phyloP scores from a whole-genome alignment of 2,888 invertebrate species.

The Rhamphomyia laevipes region DNA sequence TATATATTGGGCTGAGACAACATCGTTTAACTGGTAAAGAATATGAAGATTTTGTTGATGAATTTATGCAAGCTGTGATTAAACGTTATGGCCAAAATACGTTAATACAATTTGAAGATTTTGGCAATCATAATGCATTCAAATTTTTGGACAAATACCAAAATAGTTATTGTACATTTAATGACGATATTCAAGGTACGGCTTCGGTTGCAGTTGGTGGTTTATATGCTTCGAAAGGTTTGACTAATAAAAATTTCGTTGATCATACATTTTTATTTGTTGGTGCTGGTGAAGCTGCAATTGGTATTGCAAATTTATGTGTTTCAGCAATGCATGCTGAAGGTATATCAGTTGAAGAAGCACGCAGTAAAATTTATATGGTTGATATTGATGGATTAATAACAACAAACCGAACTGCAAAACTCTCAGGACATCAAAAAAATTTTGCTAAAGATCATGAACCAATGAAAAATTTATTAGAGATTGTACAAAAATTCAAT shows the following conservation, averaged over 20 bases:
- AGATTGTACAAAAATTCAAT: conserved; percentile 71
- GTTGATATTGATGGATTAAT: conserved; percentile 87
- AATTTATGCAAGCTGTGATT: conserved; percentile 92
- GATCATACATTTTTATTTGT: conserved; percentile 87
- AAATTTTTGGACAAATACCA: conserved; percentile 84
- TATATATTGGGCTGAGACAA: conserved; percentile 87
- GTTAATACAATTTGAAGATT: conserved; percentile 89
- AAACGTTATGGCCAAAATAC: conserved; percentile 77
- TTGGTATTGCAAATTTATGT: conserved; percentile 84
- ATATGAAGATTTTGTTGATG: conserved; percentile 90
- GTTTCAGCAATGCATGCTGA: conserved; percentile 78
- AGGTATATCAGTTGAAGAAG: conserved; percentile 51
- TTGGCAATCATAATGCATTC: conserved; percentile 96
- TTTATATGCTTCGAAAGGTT: conserved; percentile 41
- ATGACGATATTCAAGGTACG: conserved; percentile 98
- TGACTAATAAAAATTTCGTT: conserved; percentile 55
- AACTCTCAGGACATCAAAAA: conserved; percentile 50
- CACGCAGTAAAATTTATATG: conserved; percentile 86
- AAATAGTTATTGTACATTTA: conserved; percentile 89
- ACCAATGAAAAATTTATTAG: conserved; percentile 64
- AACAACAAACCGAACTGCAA: conserved; percentile 46
- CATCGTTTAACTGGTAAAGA: conserved; percentile 70
- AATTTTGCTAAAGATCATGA: conserved; percentile 67
- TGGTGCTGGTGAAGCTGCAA: conserved; percentile 84
- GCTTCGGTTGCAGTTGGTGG: conserved; percentile 94